A percentile compares a stretch with the other conserved stretches of the same genome.
Evolutionary conservation across 2,113 vertebrate species (phyloP).

Genomic region (Cettia cetti): DNA sequence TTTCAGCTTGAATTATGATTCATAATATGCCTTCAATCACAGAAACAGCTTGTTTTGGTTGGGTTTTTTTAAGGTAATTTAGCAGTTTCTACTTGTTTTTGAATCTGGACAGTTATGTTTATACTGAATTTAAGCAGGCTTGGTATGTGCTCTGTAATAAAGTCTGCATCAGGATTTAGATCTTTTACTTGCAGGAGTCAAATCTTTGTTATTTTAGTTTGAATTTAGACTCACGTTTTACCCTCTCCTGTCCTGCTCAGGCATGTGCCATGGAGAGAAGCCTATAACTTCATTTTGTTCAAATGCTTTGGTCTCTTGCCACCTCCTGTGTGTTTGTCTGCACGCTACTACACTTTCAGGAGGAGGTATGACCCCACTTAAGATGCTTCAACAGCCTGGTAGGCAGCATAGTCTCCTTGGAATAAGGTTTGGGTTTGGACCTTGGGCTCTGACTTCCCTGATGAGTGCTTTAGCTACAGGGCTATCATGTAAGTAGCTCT

Average conservation of each 20-base stretch:
- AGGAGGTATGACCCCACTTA: background rate
- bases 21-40: background rate
- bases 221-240: background rate
- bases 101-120: accelerated
- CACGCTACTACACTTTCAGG: background rate
- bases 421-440: background rate
- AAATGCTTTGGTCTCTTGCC: background rate
- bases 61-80: background rate
- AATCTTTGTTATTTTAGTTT: background rate
- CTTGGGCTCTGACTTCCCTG: background rate
- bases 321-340: background rate
- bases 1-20: background rate
- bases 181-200: background rate
- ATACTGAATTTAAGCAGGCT: background rate
- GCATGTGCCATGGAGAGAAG: background rate
- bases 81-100: background rate
- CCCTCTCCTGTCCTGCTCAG: background rate
- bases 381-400: background rate
- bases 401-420: background rate
- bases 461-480: background rate
- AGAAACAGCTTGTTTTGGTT: background rate
- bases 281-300: background rate
- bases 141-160: background rate
- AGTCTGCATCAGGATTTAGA: background rate
- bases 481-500: background rate